Percentiles rank a stretch among this genome's conserved stretches.
These are phyloP conservation scores for Thysanoteuthis rhombus DNA, from an alignment of 2,888 invertebrate species.

Conservation along the genomic window DNA sequence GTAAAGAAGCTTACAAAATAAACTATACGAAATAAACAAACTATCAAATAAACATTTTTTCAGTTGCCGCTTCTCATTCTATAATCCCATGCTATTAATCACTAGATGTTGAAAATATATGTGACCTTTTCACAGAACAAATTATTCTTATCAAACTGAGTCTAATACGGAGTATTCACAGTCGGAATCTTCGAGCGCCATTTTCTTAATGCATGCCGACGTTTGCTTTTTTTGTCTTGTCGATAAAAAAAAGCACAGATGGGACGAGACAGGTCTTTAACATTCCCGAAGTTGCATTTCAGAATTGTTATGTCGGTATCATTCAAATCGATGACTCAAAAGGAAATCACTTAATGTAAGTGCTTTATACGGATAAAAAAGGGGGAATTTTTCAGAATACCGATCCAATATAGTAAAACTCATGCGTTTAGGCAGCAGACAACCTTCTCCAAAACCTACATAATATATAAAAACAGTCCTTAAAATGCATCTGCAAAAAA, in stretches of 20 bases:
- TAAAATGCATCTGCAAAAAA: background rate
- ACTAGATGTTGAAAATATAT: background rate
- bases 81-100: background rate
- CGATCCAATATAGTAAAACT: background rate
- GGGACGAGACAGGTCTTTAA: background rate
- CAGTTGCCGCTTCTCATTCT: background rate
- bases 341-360: constrained; percentile 12
- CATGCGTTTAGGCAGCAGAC: background rate
- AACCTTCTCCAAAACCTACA: background rate
- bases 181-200: background rate
- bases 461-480: background rate
- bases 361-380: background rate
- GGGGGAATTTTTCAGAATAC: background rate
- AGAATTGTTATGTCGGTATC: background rate
- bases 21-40: no score
- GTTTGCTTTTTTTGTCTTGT: background rate
- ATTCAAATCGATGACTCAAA: background rate
- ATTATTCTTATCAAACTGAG: background rate
- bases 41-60: background rate
- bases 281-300: background rate
- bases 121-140: background rate
- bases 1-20: no score
- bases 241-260: background rate
- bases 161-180: background rate
- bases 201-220: background rate